Evolutionary conservation across 2,113 vertebrate species (phyloP), one percentile per base, ranked within the genome.

Genomic region (Acanthisitta chloris): DNA sequence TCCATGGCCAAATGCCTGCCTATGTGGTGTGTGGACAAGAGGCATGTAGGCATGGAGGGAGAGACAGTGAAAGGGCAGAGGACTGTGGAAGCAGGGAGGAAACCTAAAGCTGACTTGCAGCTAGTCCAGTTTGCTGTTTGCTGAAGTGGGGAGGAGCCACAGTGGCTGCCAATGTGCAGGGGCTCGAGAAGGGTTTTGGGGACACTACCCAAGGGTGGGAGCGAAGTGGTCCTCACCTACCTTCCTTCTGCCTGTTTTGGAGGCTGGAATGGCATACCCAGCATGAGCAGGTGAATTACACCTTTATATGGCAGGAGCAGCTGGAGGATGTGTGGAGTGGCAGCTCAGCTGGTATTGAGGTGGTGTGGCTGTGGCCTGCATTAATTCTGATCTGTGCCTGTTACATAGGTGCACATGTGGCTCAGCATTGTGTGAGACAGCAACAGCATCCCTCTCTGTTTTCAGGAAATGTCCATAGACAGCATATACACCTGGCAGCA

Each of bases 371-470:
- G 95, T 59, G 78, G 77, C 16, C 72, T 6, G 36, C 4, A 2
- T 49, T 69, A 33, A 51, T 48, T 11, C 72, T 2, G 2, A 45
- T n/a, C 87, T 46, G 48, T 49, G 9, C 14, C 17, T 69, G 17
- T 62, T 57, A 51, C 67, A 80, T 49, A 78, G 69, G 52, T n/a
- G 61, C 74, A 18, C 7, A 5, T 59, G 31, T 71, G 82, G n/a
- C 88, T 77, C 93, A 88, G 85, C 76, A 49, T 74, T 67, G 77
- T 80, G 45, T 36, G 71, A 78, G 54, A 46, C 88, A 87, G 92
- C 88, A 28, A 2, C n/a, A 90, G 74, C 90, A 45, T 81, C 78
- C 88, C 58, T 59, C 55, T 87, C 52, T 46, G 3, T 86, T 95
- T 65, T 45, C 33, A 71, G 95, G 87, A 72, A 81, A 15, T 84